These are phyloP conservation scores for Onychostruthus taczanowskii DNA, from an alignment of 2,113 vertebrate genomes.

Conservation along the genomic window DNA sequence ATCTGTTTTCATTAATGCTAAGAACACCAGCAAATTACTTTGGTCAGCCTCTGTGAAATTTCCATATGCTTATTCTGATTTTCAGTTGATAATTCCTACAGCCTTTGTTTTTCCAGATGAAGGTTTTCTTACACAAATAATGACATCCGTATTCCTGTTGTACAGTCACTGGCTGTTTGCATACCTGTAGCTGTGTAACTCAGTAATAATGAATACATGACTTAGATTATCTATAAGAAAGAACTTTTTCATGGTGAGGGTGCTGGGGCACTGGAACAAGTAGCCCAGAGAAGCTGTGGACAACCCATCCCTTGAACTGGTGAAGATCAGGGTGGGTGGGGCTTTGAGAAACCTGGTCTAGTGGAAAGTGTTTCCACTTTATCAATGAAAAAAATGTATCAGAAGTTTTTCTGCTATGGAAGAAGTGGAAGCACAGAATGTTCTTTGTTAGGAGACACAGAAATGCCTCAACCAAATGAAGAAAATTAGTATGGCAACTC, in stretches of 20 bases:
- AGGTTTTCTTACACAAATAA: neutral
- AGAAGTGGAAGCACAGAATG: neutral
- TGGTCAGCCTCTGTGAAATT: neutral
- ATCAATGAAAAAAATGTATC: neutral
- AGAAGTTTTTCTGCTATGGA: neutral
- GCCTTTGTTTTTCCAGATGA: neutral
- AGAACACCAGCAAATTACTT: neutral
- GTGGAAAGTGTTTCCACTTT: neutral
- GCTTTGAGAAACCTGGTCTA: neutral
- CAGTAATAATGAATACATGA: neutral
- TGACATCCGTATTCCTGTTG: neutral
- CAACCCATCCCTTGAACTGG: neutral
- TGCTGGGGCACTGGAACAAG: neutral
- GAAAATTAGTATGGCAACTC: neutral
- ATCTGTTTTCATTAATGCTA: slow-evolving; percentile 12
- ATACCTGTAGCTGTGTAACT: neutral
- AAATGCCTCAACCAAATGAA: neutral
- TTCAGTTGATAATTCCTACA: neutral
- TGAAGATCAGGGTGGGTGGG: neutral
- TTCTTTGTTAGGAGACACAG: neutral
- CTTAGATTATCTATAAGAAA: neutral
- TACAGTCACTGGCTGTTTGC: neutral
- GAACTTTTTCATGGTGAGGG: neutral
- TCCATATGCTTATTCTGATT: neutral
- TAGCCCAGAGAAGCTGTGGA: neutral